Base-by-base conservation (phyloP, 2,113 vertebrate species). In the Oceanites oceanicus region DNA sequence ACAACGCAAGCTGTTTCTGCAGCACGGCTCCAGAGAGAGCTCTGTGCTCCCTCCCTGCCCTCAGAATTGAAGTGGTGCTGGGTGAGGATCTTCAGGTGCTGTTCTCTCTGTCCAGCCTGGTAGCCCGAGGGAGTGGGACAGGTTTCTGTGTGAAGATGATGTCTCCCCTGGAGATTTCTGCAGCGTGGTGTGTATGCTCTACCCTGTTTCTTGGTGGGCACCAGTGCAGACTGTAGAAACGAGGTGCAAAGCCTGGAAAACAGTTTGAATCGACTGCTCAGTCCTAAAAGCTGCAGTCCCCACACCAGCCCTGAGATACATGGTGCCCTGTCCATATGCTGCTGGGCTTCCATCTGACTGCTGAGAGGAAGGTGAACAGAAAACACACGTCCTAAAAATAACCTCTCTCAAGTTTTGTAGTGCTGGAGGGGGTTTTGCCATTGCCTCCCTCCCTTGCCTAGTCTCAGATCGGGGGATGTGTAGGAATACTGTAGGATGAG, bases 121-220 rank as follows among this genome's bases (percentile, higher is more conserved):
- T 22, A 4, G 40, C n/a, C 44, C 0, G 0, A 88, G 76, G 52
- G 59, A 36, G 19, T 15, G n/a, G 56, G 26, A 20, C 9, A 9
- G n/a, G 15, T 23, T 50, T 34, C 53, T 71, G 25, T 30, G 47
- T n/a, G 77, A 47, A n/a, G n/a, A 10, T 49, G 34, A 1, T 20
- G 65, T 78, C 59, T 77, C 29, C 38, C 14, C 52, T 81, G 83
- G 72, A 74, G 59, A 23, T 47, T 62, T 6, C 1, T 44, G 29
- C 9, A 26, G 52, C 2, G 2, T 18, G 65, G 20, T 29, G 58
- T 20, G 13, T 45, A 10, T 47, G 32, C 55, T 50, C 68, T 78
- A 16, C 63, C 65, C 44, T 3, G 2, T 23, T 76, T 62, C 56
- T 49, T 7, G 9, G 2, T 55, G 70, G 61, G 25, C 42, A 21